Evolutionary conservation across 1,140 invertebrate genomes (phyloP), one percentile per base, ranked within the genome.

Genomic region (Leptoteleia sp.): DNA sequence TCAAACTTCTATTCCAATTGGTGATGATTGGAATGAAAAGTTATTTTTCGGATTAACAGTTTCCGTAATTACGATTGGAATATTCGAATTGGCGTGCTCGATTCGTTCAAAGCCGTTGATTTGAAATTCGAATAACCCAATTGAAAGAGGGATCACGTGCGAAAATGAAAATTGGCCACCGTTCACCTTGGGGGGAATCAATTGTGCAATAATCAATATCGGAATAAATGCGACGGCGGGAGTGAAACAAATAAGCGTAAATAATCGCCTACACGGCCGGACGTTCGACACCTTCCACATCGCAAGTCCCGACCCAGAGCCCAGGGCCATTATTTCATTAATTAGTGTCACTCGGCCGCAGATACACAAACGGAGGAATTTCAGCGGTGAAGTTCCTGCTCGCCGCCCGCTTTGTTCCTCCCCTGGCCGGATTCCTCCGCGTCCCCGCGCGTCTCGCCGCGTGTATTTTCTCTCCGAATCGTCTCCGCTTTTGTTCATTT

Each of bases 191-290:
- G 5, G 5, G 2, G 19, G n/a, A n/a, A 22, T 22, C 19, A 22
- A 22, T 48, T 62, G 19, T 12, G 19, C 31, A 68, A 68, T 48
- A 42, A 40, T 48, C 22, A 27, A 40, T 47, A 35, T 47, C 38
- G 25, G 1, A 4, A 65, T 65, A 54, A 65, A 65, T 45, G 11
- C 9, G 52, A 50, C 29, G 33, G 43, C 54, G 29, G 13, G 43
- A 68, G 61, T 71, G 65, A 83, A 83, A 86, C 83, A 86, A 87
- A 86, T 84, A 84, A 86, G 81, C 82, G 84, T 87, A 86, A 88
- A 88, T 87, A 86, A 87, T 84, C 85, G 80, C 85, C 87, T 81
- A 88, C 87, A 83, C 82, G 40, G 64, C 67, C 40, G 17, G 43
- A 79, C 83, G 81, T 82, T 87, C 82, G 83, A 86, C 85, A 85